Evolutionary conservation across 2,888 invertebrate species (phyloP).

Genomic region (Tetranychus piercei): DNA sequence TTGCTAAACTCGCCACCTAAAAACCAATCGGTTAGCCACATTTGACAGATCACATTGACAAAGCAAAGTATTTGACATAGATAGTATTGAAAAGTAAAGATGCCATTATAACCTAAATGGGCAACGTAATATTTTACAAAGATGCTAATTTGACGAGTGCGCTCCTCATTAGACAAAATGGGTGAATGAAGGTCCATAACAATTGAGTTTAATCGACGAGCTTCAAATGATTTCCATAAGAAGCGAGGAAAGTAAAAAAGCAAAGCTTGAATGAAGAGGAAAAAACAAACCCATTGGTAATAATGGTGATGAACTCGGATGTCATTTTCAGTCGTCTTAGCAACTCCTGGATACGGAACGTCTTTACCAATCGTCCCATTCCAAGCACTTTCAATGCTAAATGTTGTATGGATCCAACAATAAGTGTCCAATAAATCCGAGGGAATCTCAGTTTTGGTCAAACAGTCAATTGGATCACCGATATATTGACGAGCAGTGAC

Average conservation of each 20-base stretch:
- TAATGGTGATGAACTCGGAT: conserved; percentile 58
- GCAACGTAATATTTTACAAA: conserved; percentile 25
- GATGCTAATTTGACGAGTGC: conserved; percentile 23
- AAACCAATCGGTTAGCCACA: conserved; percentile 28
- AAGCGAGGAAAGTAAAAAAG: conserved; percentile 28
- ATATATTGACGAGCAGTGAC: conserved; percentile 88
- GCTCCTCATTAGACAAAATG: conserved; percentile 23
- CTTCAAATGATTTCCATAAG: conserved; percentile 29
- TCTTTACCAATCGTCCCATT: conserved; percentile 36
- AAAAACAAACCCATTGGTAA: conserved; percentile 89
- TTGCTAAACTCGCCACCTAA: conserved; percentile 27
- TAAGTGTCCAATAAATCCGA: conserved; percentile 76
- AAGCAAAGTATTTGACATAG: conserved; percentile 28
- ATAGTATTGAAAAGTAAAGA: conserved; percentile 25
- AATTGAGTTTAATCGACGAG: conserved; percentile 24
- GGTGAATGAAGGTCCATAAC: conserved; percentile 26
- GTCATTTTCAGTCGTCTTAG: conserved; percentile 21
- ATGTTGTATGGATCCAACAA: conserved; percentile 77
- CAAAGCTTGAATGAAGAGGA: conserved; percentile 46
- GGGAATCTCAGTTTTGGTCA: conserved; percentile 54
- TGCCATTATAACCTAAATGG: conserved; percentile 24
- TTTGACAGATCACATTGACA: conserved; percentile 28
- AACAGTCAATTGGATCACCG: conserved; percentile 90
- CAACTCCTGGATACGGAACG: conserved; percentile 64
- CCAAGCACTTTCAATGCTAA: conserved; percentile 49